Conservation (phyloP, 2,888 invertebrate genomes). For the Latrodectus elegans region DNA sequence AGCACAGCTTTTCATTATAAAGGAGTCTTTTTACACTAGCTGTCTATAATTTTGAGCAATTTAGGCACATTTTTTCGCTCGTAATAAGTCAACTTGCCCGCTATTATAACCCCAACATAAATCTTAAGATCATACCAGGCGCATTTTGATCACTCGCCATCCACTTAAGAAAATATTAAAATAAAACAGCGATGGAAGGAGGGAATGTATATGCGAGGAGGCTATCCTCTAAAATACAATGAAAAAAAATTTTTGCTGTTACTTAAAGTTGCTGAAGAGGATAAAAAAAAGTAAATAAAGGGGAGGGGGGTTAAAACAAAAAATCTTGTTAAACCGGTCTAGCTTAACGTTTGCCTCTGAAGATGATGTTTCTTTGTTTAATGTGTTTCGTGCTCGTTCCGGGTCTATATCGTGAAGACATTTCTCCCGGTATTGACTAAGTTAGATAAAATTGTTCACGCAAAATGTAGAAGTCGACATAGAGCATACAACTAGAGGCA, state of each 20-base stretch:
- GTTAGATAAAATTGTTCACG: no score
- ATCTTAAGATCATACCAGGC: slow-evolving; percentile 40
- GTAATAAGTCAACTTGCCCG: slow-evolving; percentile 50
- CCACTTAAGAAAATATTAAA: slow-evolving; percentile 62
- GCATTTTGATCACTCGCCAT: slow-evolving; percentile 13
- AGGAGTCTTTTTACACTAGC: slow-evolving; percentile 57
- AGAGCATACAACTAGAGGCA: no score
- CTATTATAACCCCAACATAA: slow-evolving; percentile 46
- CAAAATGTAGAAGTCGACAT: no score
- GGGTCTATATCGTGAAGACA: slow-evolving; percentile 20
- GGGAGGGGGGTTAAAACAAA: slow-evolving; percentile 2
- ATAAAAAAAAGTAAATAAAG: not conserved
- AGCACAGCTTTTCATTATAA: slow-evolving; percentile 61
- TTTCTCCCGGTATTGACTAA: slow-evolving; percentile 25
- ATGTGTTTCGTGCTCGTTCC: slow-evolving; percentile 24
- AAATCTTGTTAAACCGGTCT: slow-evolving; percentile 53
- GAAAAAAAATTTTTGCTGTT: slow-evolving; percentile 31
- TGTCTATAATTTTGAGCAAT: slow-evolving; percentile 65
- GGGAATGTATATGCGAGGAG: slow-evolving; percentile 9
- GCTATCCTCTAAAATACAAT: slow-evolving; percentile 18
- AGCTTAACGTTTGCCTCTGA: slow-evolving; percentile 42
- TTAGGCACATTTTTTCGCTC: slow-evolving; percentile 56
- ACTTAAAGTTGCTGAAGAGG: slow-evolving; percentile 11
- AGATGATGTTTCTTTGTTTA: slow-evolving; percentile 51
- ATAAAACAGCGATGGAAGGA: slow-evolving; percentile 42